Evolutionary conservation across 2,888 invertebrate species (phyloP).

Genomic region (Hoplodrina ambigua): DNA sequence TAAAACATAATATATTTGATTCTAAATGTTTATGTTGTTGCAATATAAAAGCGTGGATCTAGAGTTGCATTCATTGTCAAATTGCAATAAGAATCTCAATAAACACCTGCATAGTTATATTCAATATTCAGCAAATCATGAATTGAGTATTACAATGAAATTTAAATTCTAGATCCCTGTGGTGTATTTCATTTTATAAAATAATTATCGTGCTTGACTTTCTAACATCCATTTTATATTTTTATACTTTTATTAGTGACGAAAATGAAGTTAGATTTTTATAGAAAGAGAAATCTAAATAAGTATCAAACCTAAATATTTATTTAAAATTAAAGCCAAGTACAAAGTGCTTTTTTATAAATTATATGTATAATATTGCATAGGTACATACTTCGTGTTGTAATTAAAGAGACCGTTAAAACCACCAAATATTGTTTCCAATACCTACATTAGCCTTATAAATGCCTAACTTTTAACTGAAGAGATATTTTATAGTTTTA

Average conservation of each 20-base stretch:
- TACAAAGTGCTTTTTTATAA: slow-evolving; percentile 88
- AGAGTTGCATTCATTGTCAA: slow-evolving; percentile 17
- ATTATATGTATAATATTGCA: slow-evolving; percentile 70
- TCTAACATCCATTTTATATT: slow-evolving; percentile 56
- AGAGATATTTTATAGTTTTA: slow-evolving; percentile 90
- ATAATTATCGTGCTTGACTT: slow-evolving; percentile 33
- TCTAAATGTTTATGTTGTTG: slow-evolving; percentile 18
- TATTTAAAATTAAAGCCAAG: slow-evolving; percentile 78
- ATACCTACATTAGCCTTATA: slow-evolving; percentile 89
- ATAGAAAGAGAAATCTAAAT: slow-evolving; percentile 36
- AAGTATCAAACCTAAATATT: slow-evolving; percentile 56
- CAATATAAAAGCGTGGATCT: slow-evolving; percentile 25
- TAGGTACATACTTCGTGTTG: slow-evolving; percentile 80
- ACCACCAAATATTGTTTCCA: slow-evolving; percentile 89
- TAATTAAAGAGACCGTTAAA: slow-evolving; percentile 81
- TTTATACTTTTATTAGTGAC: slow-evolving; percentile 52
- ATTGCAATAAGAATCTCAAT: slow-evolving; percentile 57
- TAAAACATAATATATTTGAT: slow-evolving; percentile 8
- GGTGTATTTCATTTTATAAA: slow-evolving; percentile 24
- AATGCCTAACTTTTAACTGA: slow-evolving; percentile 89
- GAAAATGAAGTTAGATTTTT: slow-evolving; percentile 46
- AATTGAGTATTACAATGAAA: slow-evolving; percentile 25
- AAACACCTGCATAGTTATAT: slow-evolving; percentile 14
- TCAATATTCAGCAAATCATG: slow-evolving; percentile 11
- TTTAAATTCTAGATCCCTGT: slow-evolving; percentile 30